Conservation (phyloP, 2,888 invertebrate genomes). For the Eutolmus rufibarbis region DNA sequence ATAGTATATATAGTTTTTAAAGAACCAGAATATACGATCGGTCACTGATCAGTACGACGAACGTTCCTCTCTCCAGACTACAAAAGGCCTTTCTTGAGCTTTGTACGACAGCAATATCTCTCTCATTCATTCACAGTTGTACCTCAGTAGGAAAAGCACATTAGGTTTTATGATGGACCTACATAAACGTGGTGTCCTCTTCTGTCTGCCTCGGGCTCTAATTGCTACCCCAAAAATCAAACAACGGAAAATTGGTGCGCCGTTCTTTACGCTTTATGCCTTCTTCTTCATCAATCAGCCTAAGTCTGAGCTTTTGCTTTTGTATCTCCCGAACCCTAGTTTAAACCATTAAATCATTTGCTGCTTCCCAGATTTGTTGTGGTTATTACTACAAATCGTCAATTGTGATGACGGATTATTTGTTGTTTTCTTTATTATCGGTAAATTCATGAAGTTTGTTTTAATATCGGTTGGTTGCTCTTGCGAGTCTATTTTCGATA, state of each 20-base stretch:
- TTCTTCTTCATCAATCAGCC: slow-evolving; percentile 6
- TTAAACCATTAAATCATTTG: slow-evolving; percentile 43
- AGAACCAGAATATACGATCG: background rate
- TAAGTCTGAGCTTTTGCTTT: slow-evolving; percentile 17
- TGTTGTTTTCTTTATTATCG: slow-evolving; percentile 55
- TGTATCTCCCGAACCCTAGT: slow-evolving; percentile 1
- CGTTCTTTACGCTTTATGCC: background rate
- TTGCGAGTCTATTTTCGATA: slow-evolving; percentile 15
- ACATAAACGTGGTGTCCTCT: background rate
- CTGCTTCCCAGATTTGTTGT: slow-evolving; percentile 9
- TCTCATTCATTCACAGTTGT: background rate
- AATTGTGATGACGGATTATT: slow-evolving; percentile 49
- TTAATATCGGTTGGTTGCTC: slow-evolving; percentile 45
- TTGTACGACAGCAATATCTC: background rate
- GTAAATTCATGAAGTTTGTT: slow-evolving; percentile 61
- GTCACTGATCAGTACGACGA: background rate
- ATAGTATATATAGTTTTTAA: background rate
- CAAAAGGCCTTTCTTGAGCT: background rate
- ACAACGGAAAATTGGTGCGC: background rate
- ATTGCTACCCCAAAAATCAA: background rate
- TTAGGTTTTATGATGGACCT: background rate
- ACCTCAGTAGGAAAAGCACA: background rate
- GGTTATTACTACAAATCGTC: slow-evolving; percentile 41
- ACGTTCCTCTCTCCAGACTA: background rate
- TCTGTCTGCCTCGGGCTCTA: background rate